Evolutionary conservation across 92 coral and sea anemone genomes (phyloP), one percentile per base, ranked within the genome.

Genomic region (Porites evermanni): DNA sequence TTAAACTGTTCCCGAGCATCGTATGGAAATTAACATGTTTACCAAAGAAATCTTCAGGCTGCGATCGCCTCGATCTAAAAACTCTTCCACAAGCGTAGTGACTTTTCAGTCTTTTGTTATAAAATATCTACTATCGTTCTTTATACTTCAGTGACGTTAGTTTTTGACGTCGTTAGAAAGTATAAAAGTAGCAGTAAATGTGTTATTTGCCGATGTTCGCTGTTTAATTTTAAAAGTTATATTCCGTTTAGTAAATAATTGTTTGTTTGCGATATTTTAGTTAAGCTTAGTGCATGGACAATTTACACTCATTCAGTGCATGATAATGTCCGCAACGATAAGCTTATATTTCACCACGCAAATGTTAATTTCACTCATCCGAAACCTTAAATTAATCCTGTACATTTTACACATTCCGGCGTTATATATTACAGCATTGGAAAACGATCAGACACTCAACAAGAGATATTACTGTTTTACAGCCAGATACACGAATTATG

Each of bases 351-450:
- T 74, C 21, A 19, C n/a, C 19, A 10, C 47, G 16, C 21, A 77
- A 32, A 77, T 64, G 67, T 44, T 47, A 8, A 17, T 10, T 65
- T 5, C 70, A 16, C 72, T 79, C n/a, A 1, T 14, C 16, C 14
- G 32, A 78, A 18, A n/a, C 24, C 38, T 9, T 19, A 65, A 79
- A 38, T 64, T 51, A 7, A 65, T 20, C 44, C 50, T 64, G 59
- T 50, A 47, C 72, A 65, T 64, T 78, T 64, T 65, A 20, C 54
- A 47, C 53, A 64, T 20, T 78, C 72, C 60, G 66, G 51, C 72
- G 20, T 64, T 8, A 60, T 65, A 65, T 58, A n/a, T 18, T 18
- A 11, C 16, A 75, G 56, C 12, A 23, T 44, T 54, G 67, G 51
- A 23, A 59, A 59, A 77, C 47, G 53, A 60, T 61, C 9, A 64